A percentile compares a stretch with the other conserved stretches of the same genome.
Conservation (phyloP, 2,888 invertebrate genomes). For the Teleogryllus oceanicus region DNA sequence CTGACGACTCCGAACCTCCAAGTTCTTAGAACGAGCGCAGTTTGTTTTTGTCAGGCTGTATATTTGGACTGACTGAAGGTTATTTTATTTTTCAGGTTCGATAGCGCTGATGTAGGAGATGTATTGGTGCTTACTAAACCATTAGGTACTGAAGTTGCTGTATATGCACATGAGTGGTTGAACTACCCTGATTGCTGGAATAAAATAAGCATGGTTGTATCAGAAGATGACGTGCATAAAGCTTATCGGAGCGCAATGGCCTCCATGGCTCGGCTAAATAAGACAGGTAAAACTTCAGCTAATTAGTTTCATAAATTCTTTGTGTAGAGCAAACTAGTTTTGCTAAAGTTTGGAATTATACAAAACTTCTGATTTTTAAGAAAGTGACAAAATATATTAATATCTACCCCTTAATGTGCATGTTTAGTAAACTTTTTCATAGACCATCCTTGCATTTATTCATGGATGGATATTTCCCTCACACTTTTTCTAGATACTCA, state of each 20-base stretch:
- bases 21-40: no score
- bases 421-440: no score
- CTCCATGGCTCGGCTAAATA: constrained; percentile 75
- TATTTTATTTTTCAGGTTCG: constrained; percentile 55
- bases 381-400: neutral
- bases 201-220: constrained; percentile 61
- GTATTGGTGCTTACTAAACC: constrained; percentile 81
- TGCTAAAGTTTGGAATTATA: neutral
- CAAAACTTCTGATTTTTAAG: neutral
- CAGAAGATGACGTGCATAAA: constrained; percentile 64
- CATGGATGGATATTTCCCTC: no score
- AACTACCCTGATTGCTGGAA: constrained; percentile 76
- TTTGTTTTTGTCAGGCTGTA: no score
- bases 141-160: constrained; percentile 78
- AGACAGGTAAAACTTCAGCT: constrained; percentile 54
- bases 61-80: neutral
- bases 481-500: no score
- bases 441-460: no score
- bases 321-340: neutral
- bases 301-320: neutral
- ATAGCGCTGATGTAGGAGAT: constrained; percentile 72
- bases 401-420: no score
- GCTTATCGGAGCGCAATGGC: constrained; percentile 70
- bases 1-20: no score
- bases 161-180: constrained; percentile 75